phyloP scores from a whole-genome alignment of 2,888 invertebrate species.

The Athrips mouffetella region DNA sequence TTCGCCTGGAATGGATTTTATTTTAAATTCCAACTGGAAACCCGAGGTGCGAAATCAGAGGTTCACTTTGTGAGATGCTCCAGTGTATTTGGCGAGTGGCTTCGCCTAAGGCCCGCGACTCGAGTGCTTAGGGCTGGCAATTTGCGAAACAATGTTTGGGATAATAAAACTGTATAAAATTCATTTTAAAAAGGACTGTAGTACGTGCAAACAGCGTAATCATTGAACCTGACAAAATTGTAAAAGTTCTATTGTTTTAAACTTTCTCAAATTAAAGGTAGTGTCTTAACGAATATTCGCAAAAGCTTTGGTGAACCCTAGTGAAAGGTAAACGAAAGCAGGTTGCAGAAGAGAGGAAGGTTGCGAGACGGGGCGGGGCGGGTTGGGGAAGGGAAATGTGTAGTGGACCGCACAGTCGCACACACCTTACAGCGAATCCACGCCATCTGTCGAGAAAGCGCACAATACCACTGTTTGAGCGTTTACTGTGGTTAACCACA shows the following conservation, averaged over 20 bases:
- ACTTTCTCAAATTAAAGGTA: no score
- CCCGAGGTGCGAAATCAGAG: slow-evolving; percentile 53
- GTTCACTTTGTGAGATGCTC: slow-evolving; percentile 46
- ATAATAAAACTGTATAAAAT: no score
- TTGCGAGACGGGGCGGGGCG: neutral
- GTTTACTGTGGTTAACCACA: no score
- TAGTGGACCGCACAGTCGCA: neutral
- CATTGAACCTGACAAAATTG: no score
- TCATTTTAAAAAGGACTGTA: no score
- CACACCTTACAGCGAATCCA: neutral
- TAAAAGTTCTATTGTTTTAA: no score
- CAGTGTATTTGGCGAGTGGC: slow-evolving; percentile 36
- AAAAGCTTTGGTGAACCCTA: no score
- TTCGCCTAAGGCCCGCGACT: slow-evolving; percentile 12
- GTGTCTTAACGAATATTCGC: no score
- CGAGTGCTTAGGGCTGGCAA: neutral
- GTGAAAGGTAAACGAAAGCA: no score
- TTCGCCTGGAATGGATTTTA: slow-evolving; percentile 46
- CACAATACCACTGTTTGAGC: neutral
- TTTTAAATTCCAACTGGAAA: slow-evolving; percentile 44
- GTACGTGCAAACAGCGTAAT: no score
- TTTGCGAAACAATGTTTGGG: neutral
- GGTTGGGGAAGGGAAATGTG: neutral
- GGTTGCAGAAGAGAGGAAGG: neutral
- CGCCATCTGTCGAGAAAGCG: neutral